Evolutionary conservation across 2,888 invertebrate genomes (phyloP), one percentile per base, ranked within the genome.

Genomic region (Cephus sareptanus): DNA sequence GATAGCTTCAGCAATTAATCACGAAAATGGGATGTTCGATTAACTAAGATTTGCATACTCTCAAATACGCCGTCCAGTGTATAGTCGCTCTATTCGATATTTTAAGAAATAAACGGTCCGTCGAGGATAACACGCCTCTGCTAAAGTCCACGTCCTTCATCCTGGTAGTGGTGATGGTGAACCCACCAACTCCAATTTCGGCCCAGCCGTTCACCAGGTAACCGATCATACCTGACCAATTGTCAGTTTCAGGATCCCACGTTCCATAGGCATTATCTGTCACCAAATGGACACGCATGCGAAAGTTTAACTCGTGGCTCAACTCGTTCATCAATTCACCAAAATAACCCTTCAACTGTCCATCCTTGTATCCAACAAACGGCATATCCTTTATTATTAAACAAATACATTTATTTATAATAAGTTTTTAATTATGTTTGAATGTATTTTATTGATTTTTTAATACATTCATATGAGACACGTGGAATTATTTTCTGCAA

Each of bases 151-250:
- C 78, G 11, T 74, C 83, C 0, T 83, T 76, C 33, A 86, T 33
- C 13, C 90, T 83, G 0, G 34, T 35, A 4, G 73, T 80, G 1
- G 86, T 88, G 30, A 90, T 83, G 11, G 84, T 83, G 56, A 90
- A 85, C 34, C 87, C 88, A 0, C 85, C 85, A 1, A 86, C 80
- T 1, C 87, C 89, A 2, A 90, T 68, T 69, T 89, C 89, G 0
- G 85, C 87, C 34, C 84, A 70, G 4, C 78, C 76, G 11, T 73
- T 69, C 0, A 79, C 77, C 23, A 90, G 40, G 30, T 82, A 80
- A 1, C 85, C 85, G 4, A 90, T 85, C 69, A 85, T 84, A 6
- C 89, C 90, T 1, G 85, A 83, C 90, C 89, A 90, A 4, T 13
- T 40, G 4, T 77, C 15, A 0, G 80, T 78, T 12, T 82, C 71